Percentiles rank a stretch among this genome's conserved stretches.
These are phyloP conservation scores for Erpornis zantholeuca DNA, from an alignment of 2,113 vertebrate genomes.

Conservation along the genomic window DNA sequence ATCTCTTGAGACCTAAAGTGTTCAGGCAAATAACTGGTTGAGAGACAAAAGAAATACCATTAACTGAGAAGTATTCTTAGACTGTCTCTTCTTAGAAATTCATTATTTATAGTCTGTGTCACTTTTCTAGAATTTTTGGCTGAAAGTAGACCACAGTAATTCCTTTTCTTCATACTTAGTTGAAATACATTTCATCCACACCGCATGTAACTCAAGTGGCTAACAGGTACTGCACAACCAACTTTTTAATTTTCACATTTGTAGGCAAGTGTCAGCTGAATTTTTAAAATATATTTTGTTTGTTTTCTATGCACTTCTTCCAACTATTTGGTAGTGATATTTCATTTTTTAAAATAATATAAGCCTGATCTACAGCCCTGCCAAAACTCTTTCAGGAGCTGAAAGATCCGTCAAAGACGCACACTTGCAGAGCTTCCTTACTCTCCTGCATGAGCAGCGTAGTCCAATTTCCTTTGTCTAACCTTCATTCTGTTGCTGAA, in stretches of 20 bases:
- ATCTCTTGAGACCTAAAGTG: slow-evolving; percentile 37
- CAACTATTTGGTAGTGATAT: background rate
- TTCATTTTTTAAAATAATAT: background rate
- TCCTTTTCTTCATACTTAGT: background rate
- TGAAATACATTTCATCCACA: background rate
- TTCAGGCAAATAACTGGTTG: slow-evolving; percentile 8
- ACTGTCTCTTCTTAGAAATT: background rate
- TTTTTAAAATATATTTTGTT: background rate
- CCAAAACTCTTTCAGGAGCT: background rate
- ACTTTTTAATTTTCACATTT: background rate
- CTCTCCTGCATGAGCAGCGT: background rate
- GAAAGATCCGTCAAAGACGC: background rate
- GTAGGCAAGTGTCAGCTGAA: background rate
- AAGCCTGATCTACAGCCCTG: background rate
- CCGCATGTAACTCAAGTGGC: background rate
- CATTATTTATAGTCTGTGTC: background rate
- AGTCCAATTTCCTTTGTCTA: background rate
- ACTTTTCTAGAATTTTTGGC: background rate
- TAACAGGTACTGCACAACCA: background rate
- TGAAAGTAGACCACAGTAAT: background rate
- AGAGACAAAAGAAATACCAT: slow-evolving; percentile 15
- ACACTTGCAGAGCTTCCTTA: background rate
- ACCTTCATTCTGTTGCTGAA: background rate
- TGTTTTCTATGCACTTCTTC: background rate
- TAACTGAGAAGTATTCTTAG: background rate